A percentile compares a stretch with the other conserved stretches of the same genome.
These are phyloP conservation scores for Paracanthobrama guichenoti DNA, from an alignment of 2,113 vertebrate species.

Conservation along the genomic window DNA sequence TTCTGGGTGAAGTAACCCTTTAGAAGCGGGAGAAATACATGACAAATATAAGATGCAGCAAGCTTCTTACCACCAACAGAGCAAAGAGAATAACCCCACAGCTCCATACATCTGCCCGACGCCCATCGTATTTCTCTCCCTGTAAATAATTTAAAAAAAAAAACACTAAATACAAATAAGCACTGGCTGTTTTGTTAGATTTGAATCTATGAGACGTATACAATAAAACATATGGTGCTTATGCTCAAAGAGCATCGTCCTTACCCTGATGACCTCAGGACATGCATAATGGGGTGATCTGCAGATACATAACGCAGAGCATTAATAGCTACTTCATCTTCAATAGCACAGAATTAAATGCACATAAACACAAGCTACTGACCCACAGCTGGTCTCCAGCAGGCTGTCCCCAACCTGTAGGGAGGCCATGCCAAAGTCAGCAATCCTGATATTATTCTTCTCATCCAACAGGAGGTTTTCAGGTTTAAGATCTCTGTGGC, in stretches of 20 bases:
- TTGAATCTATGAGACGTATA: background rate
- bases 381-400: constrained; percentile 88
- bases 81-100: constrained; percentile 92
- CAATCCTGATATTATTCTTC: constrained; percentile 91
- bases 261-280: constrained; percentile 90
- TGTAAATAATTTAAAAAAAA: constrained; percentile 52
- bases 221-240: background rate
- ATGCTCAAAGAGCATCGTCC: constrained; percentile 51
- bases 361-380: constrained; percentile 37
- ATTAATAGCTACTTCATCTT: background rate
- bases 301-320: constrained; percentile 41
- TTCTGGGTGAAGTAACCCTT: too few relatives aligned
- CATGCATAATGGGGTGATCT: constrained; percentile 91
- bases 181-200: background rate
- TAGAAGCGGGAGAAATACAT: background rate
- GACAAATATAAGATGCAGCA: background rate
- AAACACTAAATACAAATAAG: constrained; percentile 32
- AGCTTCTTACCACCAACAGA: constrained; percentile 81
- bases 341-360: constrained; percentile 10
- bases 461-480: constrained; percentile 91
- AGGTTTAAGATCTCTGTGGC: constrained; percentile 91
- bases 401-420: constrained; percentile 91
- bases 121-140: constrained; percentile 90
- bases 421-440: constrained; percentile 92
- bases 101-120: constrained; percentile 90